Evolutionary conservation across 2,113 vertebrate species (phyloP).

Genomic region (Melanotaenia duboulayi): DNA sequence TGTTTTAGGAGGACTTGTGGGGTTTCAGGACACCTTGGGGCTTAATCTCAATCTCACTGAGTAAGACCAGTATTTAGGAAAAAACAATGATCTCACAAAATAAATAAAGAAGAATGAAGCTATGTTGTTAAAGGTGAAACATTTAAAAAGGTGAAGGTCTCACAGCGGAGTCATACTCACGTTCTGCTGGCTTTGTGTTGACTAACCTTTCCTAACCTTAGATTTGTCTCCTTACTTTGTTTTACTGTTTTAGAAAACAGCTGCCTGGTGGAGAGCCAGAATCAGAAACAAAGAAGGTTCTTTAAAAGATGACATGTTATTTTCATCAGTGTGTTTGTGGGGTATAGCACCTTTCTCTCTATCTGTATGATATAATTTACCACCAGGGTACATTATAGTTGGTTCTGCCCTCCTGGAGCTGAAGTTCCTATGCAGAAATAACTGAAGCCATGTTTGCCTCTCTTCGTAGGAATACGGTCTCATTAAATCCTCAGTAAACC

Average conservation of each 20-base stretch:
- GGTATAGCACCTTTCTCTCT: slow-evolving; percentile 42
- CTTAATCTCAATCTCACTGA: too few species aligned
- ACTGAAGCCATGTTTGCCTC: slow-evolving; percentile 17
- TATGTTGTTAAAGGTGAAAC: too few species aligned
- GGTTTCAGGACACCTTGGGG: too few species aligned
- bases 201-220: slow-evolving; percentile 24
- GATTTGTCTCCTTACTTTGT: slow-evolving; percentile 65
- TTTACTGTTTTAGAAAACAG: slow-evolving; percentile 55
- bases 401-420: slow-evolving; percentile 14
- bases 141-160: too few species aligned
- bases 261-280: slow-evolving; percentile 61
- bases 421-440: slow-evolving; percentile 28
- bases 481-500: slow-evolving; percentile 15
- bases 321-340: slow-evolving; percentile 50
- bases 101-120: too few species aligned
- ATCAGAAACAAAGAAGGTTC: slow-evolving; percentile 66
- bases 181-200: too few species aligned
- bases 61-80: too few species aligned
- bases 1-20: too few species aligned
- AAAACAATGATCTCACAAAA: too few species aligned
- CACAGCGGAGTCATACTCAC: too few species aligned
- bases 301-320: slow-evolving; percentile 55
- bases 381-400: slow-evolving; percentile 17
- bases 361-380: slow-evolving; percentile 49
- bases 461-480: slow-evolving; percentile 5